Base-by-base conservation (phyloP, 2,888 invertebrate species). In the Tribolium freemani region DNA sequence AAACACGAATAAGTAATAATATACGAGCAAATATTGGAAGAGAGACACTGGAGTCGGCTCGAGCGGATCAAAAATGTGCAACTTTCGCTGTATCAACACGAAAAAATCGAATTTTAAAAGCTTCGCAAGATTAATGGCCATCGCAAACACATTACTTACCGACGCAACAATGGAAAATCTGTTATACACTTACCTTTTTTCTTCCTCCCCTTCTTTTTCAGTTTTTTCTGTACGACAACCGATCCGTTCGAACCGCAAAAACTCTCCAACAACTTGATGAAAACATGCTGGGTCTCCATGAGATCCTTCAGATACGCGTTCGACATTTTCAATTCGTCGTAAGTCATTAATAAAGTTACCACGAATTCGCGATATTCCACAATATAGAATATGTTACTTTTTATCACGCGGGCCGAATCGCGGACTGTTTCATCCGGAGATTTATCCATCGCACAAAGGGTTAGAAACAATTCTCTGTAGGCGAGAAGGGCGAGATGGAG, bases 351-450 rank as follows among this genome's bases (percentile, higher is more conserved):
- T 77, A 96, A 91, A 60, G 91, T 90, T 69, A 96, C 88, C 82
- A 96, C 91, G 78, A 96, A 92, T 87, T 99, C 98, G 75, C 98
- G 90, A 86, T 98, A 98, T 87, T 99, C 98, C 79, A 95, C 89
- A 53, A 97, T 93, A 87, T 98, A 98, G 87, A 98, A 96, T 76
- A 96, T 91, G 86, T 95, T 96, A 86, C 94, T 94, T 87, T 97
- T 94, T 77, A 98, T 92, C 80, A 96, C 93, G 87, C 92, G 93
- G 46, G 96, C 93, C 10, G 95, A 93, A 66, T 94, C 93, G 77
- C 90, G 89, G 0, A 97, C 93, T 20, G 90, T 89, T 44, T 87
- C 86, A 83, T 96, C 94, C 1, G 87, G 84, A 72, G 92, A 91
- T 83, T 90, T 91, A 85, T 96, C 96, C 94, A 98, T 96, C 9